Conservation (phyloP, 2,888 invertebrate species). For the Sinodicranocentrus sp. region DNA sequence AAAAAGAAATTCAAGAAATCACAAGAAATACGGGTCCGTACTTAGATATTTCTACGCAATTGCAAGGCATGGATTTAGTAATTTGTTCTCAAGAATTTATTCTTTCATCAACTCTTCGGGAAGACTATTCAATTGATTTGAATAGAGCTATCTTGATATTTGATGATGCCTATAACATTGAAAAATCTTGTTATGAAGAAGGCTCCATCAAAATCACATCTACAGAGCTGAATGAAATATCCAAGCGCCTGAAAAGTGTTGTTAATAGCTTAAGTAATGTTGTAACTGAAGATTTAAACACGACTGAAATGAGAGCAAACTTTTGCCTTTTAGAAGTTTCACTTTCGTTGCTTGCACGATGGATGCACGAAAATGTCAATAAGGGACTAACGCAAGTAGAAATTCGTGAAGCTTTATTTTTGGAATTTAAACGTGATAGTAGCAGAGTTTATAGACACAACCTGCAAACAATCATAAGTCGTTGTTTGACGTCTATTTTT, state of each 20-base stretch:
- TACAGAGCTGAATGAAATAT: not conserved
- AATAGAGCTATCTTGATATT: not conserved
- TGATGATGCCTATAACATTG: constrained; percentile 32
- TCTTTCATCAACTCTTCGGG: not conserved
- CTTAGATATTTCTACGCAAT: not conserved
- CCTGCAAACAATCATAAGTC: too few relatives aligned
- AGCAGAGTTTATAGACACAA: too few relatives aligned
- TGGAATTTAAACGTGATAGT: too few relatives aligned
- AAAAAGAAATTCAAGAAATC: not conserved
- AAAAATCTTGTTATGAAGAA: not conserved
- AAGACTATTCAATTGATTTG: not conserved
- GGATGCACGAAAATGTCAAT: too few relatives aligned
- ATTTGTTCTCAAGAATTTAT: constrained; percentile 32
- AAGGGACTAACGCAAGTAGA: too few relatives aligned
- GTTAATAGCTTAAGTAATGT: not conserved
- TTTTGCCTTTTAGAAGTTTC: not conserved
- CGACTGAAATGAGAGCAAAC: not conserved
- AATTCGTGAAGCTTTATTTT: too few relatives aligned
- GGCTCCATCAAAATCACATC: constrained; percentile 4
- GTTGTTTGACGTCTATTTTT: too few relatives aligned
- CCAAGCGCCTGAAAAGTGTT: not conserved
- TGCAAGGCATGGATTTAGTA: not conserved
- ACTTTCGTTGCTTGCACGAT: too few relatives aligned
- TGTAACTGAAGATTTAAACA: not conserved
- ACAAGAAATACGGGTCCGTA: not conserved